Base-by-base conservation (phyloP, 2,888 invertebrate species). In the Sinhomidia bicolor region DNA sequence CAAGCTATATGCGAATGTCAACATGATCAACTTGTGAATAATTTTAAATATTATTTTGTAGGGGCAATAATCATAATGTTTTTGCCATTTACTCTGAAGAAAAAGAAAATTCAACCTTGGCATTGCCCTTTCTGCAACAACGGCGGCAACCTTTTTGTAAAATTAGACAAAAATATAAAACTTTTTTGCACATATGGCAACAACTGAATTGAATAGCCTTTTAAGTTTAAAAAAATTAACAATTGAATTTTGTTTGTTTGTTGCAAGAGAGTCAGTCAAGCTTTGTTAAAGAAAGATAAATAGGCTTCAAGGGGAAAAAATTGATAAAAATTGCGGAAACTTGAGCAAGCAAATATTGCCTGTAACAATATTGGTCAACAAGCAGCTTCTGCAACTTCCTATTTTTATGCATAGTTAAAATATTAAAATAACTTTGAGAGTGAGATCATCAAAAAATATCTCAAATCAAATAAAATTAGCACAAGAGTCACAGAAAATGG, bases 1-100 rank as follows among this genome's bases (percentile, higher is more conserved):
- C n/a, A n/a, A n/a, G n/a, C n/a, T n/a, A 29, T 29, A 5, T 14
- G 29, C 62, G 44, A 29, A 54, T 76, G n/a, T 54, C 76, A 76
- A 54, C 76, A 47, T 29, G 10, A 10, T 36, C 36, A 9, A 14
- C 57, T 51, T 60, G 60, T 9, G 14, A 9, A 57, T 17, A 57
- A n/a, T 20, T 54, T 20, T 12, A 57, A n/a, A n/a, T n/a, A n/a
- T 57, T 1, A 57, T 57, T 26, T 12, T 60, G 60, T n/a, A n/a
- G n/a, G n/a, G n/a, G 23, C 17, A 23, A 60, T 60, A 26, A 60
- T 23, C 23, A 17, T n/a, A n/a, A n/a, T n/a, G n/a, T n/a, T n/a
- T n/a, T n/a, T n/a, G n/a, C n/a, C n/a, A n/a, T n/a, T n/a, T n/a
- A n/a, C n/a, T n/a, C n/a, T n/a, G 23, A 2, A 62, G 10, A 14